Percentiles rank a stretch among this genome's conserved stretches.
phyloP scores from a whole-genome alignment of 2,797 vertebrate species.

The Rhincodon typus region DNA sequence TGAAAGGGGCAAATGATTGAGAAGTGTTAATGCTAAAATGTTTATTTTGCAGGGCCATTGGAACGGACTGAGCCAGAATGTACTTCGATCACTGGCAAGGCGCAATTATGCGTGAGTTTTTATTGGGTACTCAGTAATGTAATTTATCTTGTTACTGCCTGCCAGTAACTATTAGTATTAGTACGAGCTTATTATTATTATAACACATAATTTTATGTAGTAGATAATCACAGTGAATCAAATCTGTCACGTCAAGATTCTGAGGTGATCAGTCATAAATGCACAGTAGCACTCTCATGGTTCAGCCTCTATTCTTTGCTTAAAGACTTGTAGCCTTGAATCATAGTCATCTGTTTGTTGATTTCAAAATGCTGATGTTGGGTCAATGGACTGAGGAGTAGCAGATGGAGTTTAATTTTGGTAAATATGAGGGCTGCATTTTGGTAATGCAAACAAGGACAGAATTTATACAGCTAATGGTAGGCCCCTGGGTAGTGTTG shows the following conservation, averaged over 20 bases:
- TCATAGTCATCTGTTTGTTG: background rate
- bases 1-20: background rate
- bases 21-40: background rate
- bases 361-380: background rate
- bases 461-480: no score
- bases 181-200: background rate
- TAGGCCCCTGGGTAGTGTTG: no score
- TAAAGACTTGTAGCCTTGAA: background rate
- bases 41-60: constrained; percentile 63
- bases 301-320: background rate
- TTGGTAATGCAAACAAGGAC: no score
- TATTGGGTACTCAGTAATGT: background rate
- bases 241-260: background rate
- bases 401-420: no score
- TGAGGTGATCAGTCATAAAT: background rate
- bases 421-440: no score
- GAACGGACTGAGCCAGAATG: constrained; percentile 70
- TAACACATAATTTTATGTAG: background rate
- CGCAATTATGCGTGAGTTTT: constrained; percentile 79
- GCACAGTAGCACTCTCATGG: background rate
- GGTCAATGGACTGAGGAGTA: no score
- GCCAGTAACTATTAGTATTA: background rate
- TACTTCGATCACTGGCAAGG: constrained; percentile 64
- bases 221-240: background rate
- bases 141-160: background rate